Evolutionary conservation across 1,140 invertebrate species (phyloP).

Genomic region (Drosophila yakuba): DNA sequence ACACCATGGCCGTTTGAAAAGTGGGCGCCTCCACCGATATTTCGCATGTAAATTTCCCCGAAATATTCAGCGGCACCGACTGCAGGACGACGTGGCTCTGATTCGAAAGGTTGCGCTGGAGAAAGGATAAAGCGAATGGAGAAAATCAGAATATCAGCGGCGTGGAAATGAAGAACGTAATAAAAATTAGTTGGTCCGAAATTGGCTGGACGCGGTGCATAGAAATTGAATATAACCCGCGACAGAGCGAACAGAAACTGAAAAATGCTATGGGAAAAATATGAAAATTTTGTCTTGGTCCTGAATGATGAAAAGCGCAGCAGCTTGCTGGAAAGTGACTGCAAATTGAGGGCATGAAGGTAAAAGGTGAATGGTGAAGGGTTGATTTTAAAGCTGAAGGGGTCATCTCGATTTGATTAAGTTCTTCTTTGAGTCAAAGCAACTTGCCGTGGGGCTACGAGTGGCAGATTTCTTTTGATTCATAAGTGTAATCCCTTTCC

Average conservation of each 20-base stretch:
- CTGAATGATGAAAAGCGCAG: conserved; percentile 50
- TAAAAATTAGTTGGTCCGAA: conserved; percentile 73
- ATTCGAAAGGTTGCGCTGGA: conserved; percentile 87
- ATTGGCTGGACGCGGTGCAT: conserved; percentile 67
- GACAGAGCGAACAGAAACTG: conserved; percentile 15
- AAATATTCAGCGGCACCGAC: conserved; percentile 87
- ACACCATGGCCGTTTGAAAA: conserved; percentile 91
- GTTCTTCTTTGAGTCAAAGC: conserved; percentile 53
- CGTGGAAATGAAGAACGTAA: conserved; percentile 36
- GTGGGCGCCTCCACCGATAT: conserved; percentile 93
- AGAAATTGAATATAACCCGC: conserved; percentile 71
- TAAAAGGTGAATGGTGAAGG: conserved; percentile 59
- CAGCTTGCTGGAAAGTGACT: conserved; percentile 47
- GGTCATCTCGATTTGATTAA: conserved; percentile 42
- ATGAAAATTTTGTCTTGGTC: conserved; percentile 44
- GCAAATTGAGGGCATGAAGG: conserved; percentile 55
- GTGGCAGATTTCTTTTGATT: background rate
- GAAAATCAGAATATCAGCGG: conserved; percentile 29
- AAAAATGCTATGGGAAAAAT: conserved; percentile 19
- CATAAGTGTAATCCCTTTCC: background rate
- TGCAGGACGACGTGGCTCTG: conserved; percentile 87
- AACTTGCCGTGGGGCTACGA: conserved; percentile 2
- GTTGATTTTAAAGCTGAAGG: conserved; percentile 57
- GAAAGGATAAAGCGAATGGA: conserved; percentile 10
- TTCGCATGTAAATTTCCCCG: conserved; percentile 91